Evolutionary conservation across 2,888 invertebrate species (phyloP).

Genomic region (Melipona beecheii): DNA sequence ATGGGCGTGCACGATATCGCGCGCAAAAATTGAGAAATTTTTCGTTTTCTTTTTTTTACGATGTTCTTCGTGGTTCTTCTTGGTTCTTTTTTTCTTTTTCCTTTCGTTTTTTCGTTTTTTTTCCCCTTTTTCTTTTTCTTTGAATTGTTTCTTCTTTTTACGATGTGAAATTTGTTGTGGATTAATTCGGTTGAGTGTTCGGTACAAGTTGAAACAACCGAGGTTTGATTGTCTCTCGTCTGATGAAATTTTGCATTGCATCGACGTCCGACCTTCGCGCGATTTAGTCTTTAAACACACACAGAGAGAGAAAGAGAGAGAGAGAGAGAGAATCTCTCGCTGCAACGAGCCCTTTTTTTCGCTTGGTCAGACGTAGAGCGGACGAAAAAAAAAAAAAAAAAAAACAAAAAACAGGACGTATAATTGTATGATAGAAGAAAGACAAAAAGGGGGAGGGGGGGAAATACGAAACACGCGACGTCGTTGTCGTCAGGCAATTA

Average conservation of each 20-base stretch:
- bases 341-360: slow-evolving; percentile 38
- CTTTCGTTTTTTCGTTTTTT: too few species aligned
- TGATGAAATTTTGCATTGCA: not conserved
- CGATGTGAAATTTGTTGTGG: not conserved
- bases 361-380: not conserved
- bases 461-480: slow-evolving; percentile 46
- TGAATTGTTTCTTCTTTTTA: not conserved
- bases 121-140: not conserved
- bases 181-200: not conserved
- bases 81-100: not conserved
- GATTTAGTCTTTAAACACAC: slow-evolving; percentile 64
- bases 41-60: not conserved
- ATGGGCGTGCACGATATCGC: not conserved
- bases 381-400: slow-evolving; percentile 34
- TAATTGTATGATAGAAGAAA: slow-evolving; percentile 33
- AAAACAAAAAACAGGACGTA: slow-evolving; percentile 26
- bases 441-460: not conserved
- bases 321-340: slow-evolving; percentile 67
- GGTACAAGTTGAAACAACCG: too few species aligned
- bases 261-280: slow-evolving; percentile 42
- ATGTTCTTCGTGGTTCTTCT: not conserved
- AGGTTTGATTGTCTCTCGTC: not conserved
- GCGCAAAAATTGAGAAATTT: not conserved
- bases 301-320: slow-evolving; percentile 66
- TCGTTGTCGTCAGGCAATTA: slow-evolving; percentile 65